Evolutionary conservation across 2,113 vertebrate genomes (phyloP).

Genomic region (Genyomyrus donnyi): DNA sequence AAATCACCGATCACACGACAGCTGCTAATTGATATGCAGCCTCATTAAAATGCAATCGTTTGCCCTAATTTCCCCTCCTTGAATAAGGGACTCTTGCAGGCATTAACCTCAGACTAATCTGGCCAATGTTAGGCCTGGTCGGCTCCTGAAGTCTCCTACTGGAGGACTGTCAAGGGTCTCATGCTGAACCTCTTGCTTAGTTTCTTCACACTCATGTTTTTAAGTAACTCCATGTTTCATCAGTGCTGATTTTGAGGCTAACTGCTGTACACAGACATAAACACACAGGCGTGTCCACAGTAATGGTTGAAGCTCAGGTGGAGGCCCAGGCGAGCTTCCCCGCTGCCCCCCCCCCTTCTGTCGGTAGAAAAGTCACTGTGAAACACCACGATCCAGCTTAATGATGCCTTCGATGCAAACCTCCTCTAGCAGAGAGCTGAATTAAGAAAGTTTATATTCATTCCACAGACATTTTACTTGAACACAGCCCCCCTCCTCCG

Average conservation of each 20-base stretch:
- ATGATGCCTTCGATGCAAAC: not conserved
- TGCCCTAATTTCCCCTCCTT: not conserved
- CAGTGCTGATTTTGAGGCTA: not conserved
- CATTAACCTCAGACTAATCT: constrained; percentile 1
- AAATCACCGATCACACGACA: not conserved
- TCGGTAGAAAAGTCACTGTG: not conserved
- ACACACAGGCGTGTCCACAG: not conserved
- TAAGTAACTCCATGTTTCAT: not conserved
- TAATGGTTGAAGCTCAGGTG: not conserved
- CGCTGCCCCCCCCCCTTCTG: not conserved
- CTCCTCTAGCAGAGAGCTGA: not conserved
- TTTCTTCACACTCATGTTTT: not conserved
- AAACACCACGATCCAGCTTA: not conserved
- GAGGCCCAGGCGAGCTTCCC: not conserved
- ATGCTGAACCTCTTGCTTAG: not conserved
- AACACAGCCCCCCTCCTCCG: not conserved
- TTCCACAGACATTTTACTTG: not conserved
- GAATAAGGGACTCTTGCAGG: not conserved
- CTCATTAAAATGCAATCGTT: not conserved
- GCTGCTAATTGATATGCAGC: not conserved
- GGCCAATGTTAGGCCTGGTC: too few species aligned
- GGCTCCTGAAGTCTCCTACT: not conserved
- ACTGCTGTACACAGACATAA: not conserved
- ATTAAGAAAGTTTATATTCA: not conserved
- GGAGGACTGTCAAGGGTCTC: not conserved